A percentile compares a stretch with the other conserved stretches of the same genome.
These are phyloP conservation scores for Drosophila cardini DNA, from an alignment of 1,140 invertebrate species.

Conservation along the genomic window DNA sequence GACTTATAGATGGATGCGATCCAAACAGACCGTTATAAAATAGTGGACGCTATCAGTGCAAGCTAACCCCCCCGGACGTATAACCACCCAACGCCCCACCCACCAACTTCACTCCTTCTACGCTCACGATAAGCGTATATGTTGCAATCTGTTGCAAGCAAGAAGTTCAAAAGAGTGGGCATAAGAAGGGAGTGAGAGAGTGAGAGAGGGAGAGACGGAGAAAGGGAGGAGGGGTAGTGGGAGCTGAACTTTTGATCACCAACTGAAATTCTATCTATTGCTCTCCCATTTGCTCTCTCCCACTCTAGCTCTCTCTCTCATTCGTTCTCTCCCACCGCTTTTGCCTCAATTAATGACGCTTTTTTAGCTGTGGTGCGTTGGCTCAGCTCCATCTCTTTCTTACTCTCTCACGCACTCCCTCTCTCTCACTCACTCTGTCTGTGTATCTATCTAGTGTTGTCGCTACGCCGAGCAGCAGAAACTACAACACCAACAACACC, in stretches of 20 bases:
- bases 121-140: constrained; percentile 46
- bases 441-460: constrained; percentile 48
- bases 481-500: constrained; percentile 8
- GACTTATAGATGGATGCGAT: constrained; percentile 4
- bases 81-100: too few relatives aligned
- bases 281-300: constrained; percentile 1
- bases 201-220: constrained; percentile 3
- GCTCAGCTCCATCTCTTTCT: constrained; percentile 40
- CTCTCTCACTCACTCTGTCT: neutral
- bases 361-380: constrained; percentile 47
- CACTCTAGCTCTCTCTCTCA: neutral
- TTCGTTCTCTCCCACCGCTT: neutral
- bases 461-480: constrained; percentile 34
- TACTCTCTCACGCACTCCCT: neutral
- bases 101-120: too few relatives aligned
- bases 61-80: constrained; percentile 10
- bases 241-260: constrained; percentile 57
- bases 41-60: constrained; percentile 20
- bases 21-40: neutral
- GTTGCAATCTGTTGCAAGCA: constrained; percentile 46
- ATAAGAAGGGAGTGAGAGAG: neutral
- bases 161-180: constrained; percentile 4
- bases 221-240: constrained; percentile 1
- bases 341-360: constrained; percentile 45
- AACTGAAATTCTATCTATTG: constrained; percentile 47